These are phyloP conservation scores for Pogonocichla stellata DNA, from an alignment of 2,113 vertebrate species.

Conservation along the genomic window DNA sequence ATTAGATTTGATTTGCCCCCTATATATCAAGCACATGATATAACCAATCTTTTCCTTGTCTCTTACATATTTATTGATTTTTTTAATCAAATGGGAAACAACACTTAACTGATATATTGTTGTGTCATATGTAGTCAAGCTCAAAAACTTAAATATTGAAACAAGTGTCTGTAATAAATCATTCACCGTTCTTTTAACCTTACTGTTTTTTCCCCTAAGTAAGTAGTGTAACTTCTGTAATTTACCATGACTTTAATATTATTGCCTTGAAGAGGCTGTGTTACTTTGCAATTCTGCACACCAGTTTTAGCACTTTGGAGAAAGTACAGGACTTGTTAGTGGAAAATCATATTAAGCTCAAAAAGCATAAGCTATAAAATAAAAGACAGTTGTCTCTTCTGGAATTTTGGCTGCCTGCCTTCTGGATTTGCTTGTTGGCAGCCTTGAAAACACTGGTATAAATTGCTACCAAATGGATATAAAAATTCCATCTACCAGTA, in stretches of 20 bases:
- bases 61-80: constrained; percentile 29
- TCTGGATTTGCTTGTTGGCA: constrained; percentile 76
- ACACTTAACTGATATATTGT: not conserved
- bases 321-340: constrained; percentile 75
- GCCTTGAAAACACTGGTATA: constrained; percentile 71
- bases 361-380: constrained; percentile 78
- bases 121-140: not conserved
- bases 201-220: constrained; percentile 26
- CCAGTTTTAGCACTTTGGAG: constrained; percentile 69
- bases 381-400: constrained; percentile 78
- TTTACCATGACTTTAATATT: constrained; percentile 72
- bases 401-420: constrained; percentile 75
- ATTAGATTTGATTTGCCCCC: not conserved
- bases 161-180: constrained; percentile 58
- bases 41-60: not conserved
- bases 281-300: constrained; percentile 65
- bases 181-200: constrained; percentile 56
- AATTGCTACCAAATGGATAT: constrained; percentile 80
- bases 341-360: constrained; percentile 77
- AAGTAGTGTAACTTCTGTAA: constrained; percentile 66
- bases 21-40: not conserved
- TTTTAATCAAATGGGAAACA: not conserved
- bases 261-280: constrained; percentile 63
- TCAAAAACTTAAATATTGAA: constrained; percentile 28
- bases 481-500: constrained; percentile 70